Evolutionary conservation across 2,113 vertebrate genomes (phyloP).

Genomic region (Myxocyprinus asiaticus): DNA sequence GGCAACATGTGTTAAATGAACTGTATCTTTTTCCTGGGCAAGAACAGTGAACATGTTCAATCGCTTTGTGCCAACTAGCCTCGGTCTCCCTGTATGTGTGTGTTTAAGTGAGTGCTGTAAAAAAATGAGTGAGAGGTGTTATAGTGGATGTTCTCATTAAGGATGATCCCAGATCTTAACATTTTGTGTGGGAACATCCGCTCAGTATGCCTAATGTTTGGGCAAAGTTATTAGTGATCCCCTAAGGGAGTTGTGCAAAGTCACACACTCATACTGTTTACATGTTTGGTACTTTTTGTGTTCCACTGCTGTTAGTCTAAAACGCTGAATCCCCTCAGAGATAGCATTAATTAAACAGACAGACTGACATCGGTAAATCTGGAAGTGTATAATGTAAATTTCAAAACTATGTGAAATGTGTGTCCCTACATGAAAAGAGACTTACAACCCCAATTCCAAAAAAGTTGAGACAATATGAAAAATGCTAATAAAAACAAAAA

Average conservation of each 20-base stretch:
- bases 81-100: too few species aligned
- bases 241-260: conserved; percentile 17
- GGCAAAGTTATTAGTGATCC: conserved; percentile 11
- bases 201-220: conserved; percentile 36
- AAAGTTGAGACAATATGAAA: too few species aligned
- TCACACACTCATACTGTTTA: conserved; percentile 6
- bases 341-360: conserved; percentile 16
- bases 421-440: too few species aligned
- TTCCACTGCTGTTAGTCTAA: conserved; percentile 14
- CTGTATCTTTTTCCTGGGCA: too few species aligned
- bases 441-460: too few species aligned
- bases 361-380: too few species aligned
- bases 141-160: conserved; percentile 24
- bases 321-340: conserved; percentile 16
- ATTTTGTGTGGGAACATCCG: conserved; percentile 34
- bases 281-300: not conserved
- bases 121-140: conserved; percentile 18
- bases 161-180: conserved; percentile 6
- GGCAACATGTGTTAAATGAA: too few species aligned
- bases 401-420: too few species aligned
- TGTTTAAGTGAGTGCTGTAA: not conserved
- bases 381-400: too few species aligned
- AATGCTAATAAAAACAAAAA: too few species aligned
- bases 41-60: too few species aligned
- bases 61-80: too few species aligned